Conservation (phyloP, 2,888 invertebrate genomes). For the Drosophila parthenogenetica region DNA sequence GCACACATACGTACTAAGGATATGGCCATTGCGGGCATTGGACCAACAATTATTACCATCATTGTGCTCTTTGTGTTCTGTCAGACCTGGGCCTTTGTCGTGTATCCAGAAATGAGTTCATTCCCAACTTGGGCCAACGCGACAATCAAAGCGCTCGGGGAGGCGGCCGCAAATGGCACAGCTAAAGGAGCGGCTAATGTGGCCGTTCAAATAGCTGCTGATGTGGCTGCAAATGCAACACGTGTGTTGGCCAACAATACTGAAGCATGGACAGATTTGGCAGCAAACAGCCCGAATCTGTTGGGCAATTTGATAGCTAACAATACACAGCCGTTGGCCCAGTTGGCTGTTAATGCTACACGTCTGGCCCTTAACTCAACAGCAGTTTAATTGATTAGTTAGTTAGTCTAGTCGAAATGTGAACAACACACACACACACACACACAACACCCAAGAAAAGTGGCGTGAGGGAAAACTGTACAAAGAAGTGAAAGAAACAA, state of each 20-base stretch:
- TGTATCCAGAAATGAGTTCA: constrained; percentile 87
- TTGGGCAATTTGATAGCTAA: constrained; percentile 26
- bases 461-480: constrained; percentile 50
- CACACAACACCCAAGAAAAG: constrained; percentile 16
- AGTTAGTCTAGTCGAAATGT: constrained; percentile 45
- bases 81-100: constrained; percentile 90
- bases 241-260: constrained; percentile 35
- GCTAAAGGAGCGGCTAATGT: constrained; percentile 19
- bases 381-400: constrained; percentile 52
- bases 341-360: constrained; percentile 52
- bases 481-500: constrained; percentile 33
- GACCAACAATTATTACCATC: constrained; percentile 91
- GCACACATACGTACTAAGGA: constrained; percentile 92
- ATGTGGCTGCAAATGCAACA: constrained; percentile 38
- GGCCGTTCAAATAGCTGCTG: constrained; percentile 14
- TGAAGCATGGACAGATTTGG: constrained; percentile 33
- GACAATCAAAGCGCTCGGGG: constrained; percentile 32
- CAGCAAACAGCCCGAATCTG: constrained; percentile 31
- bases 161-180: constrained; percentile 25
- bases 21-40: constrained; percentile 92
- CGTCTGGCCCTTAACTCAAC: constrained; percentile 48
- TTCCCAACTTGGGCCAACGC: constrained; percentile 88
- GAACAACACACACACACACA: constrained; percentile 9
- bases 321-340: constrained; percentile 22
- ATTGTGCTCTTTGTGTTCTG: constrained; percentile 89